Percentiles rank a stretch among this genome's conserved stretches.
Conservation (phyloP, 2,797 vertebrate species). For the Lagocephalus sceleratus region DNA sequence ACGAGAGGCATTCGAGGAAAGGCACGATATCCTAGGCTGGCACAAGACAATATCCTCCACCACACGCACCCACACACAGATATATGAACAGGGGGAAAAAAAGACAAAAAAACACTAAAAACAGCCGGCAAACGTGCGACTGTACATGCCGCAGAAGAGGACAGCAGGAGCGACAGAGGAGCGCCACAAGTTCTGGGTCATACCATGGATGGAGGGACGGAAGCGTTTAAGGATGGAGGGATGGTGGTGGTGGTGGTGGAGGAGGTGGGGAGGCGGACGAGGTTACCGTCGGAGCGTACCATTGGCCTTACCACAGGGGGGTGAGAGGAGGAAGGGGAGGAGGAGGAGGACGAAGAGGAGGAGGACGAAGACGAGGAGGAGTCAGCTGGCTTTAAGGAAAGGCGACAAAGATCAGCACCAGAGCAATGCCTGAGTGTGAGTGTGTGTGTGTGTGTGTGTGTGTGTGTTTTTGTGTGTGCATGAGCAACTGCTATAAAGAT, state of each 20-base stretch:
- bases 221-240: conserved; percentile 43
- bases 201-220: conserved; percentile 49
- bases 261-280: conserved; percentile 64
- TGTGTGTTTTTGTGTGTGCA: conserved; percentile 13
- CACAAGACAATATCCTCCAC: conserved; percentile 33
- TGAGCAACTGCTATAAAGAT: not conserved
- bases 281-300: conserved; percentile 81
- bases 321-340: conserved; percentile 86
- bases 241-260: conserved; percentile 48
- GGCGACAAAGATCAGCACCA: conserved; percentile 98
- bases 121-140: conserved; percentile 3
- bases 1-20: conserved; percentile 50
- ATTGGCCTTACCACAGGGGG: conserved; percentile 97
- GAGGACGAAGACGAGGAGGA: conserved; percentile 83
- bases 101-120: conserved; percentile 20
- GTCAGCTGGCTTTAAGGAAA: conserved; percentile 99
- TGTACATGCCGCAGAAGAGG: conserved; percentile 62
- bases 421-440: conserved; percentile 75
- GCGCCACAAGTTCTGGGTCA: conserved; percentile 42
- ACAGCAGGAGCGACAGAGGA: conserved; percentile 27
- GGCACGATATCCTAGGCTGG: conserved; percentile 39
- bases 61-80: conserved; percentile 12
- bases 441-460: conserved; percentile 31
- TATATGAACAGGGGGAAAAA: conserved; percentile 9
- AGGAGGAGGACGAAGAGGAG: conserved; percentile 79